phyloP scores from a whole-genome alignment of 1,140 invertebrate species.

The Wasmannia auropunctata region DNA sequence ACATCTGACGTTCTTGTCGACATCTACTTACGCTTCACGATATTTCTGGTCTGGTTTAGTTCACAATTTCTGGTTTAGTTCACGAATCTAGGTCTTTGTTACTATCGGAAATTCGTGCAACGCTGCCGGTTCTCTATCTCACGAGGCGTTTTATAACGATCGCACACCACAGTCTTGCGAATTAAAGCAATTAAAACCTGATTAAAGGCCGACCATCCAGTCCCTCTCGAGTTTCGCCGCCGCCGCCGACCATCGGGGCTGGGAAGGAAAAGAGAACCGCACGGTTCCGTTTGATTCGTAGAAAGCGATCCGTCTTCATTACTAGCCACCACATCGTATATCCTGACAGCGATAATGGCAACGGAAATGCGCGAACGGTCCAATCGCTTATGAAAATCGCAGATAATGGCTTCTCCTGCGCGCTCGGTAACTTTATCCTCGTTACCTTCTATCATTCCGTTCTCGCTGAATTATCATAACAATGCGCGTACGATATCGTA shows the following conservation, averaged over 20 bases:
- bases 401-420: constrained; percentile 38
- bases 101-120: neutral
- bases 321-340: constrained; percentile 51
- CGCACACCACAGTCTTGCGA: constrained; percentile 59
- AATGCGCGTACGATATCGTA: neutral
- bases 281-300: constrained; percentile 63
- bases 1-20: neutral
- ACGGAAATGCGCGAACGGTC: constrained; percentile 49
- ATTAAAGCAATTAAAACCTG: constrained; percentile 74
- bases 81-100: neutral
- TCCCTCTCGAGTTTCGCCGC: constrained; percentile 1
- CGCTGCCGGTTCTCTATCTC: constrained; percentile 1
- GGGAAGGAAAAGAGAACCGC: constrained; percentile 59
- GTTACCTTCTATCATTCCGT: constrained; percentile 31
- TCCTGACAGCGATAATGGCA: constrained; percentile 53
- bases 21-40: neutral
- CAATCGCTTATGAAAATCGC: constrained; percentile 58
- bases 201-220: constrained; percentile 47
- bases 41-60: neutral
- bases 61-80: neutral
- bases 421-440: constrained; percentile 37
- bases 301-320: constrained; percentile 76
- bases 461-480: constrained; percentile 32
- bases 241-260: neutral
- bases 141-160: constrained; percentile 5